Percentiles rank a stretch among this genome's conserved stretches.
Evolutionary conservation across 2,797 vertebrate species (phyloP).

Genomic region (Acanthis flammea): DNA sequence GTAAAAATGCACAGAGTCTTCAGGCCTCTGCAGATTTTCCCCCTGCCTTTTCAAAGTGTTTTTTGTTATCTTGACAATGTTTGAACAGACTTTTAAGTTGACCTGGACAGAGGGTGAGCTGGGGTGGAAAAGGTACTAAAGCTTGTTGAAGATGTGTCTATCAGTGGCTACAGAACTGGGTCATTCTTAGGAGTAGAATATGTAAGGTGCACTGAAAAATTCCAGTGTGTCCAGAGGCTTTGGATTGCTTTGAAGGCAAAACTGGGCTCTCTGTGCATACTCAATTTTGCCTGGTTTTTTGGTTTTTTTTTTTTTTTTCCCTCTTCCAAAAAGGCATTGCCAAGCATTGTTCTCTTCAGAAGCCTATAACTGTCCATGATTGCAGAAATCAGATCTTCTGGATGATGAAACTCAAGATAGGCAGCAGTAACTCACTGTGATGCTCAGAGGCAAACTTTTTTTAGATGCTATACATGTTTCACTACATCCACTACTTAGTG

Average conservation of each 20-base stretch:
- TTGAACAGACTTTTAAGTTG: not conserved
- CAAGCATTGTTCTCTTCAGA: not conserved
- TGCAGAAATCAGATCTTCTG: not conserved
- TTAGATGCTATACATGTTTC: not conserved
- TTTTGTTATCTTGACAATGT: not conserved
- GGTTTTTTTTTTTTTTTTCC: not conserved
- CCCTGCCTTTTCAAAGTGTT: not conserved
- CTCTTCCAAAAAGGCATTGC: not conserved
- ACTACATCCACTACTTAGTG: not conserved
- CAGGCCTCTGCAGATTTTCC: not conserved
- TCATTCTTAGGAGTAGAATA: not conserved
- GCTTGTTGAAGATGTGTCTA: not conserved
- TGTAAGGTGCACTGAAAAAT: not conserved
- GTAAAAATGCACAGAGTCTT: conserved; percentile 6
- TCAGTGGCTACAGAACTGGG: not conserved
- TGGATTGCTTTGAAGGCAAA: not conserved
- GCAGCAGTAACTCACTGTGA: not conserved
- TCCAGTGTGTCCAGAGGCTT: not conserved
- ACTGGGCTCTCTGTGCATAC: not conserved
- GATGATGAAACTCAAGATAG: not conserved
- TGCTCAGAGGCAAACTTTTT: not conserved
- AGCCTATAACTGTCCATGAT: not conserved
- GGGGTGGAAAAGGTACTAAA: not conserved
- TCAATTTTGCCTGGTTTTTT: not conserved
- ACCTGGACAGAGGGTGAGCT: not conserved